phyloP scores from a whole-genome alignment of 37 sponge, comb jelly and placozoan species.

The Lycopodina hypogea region DNA sequence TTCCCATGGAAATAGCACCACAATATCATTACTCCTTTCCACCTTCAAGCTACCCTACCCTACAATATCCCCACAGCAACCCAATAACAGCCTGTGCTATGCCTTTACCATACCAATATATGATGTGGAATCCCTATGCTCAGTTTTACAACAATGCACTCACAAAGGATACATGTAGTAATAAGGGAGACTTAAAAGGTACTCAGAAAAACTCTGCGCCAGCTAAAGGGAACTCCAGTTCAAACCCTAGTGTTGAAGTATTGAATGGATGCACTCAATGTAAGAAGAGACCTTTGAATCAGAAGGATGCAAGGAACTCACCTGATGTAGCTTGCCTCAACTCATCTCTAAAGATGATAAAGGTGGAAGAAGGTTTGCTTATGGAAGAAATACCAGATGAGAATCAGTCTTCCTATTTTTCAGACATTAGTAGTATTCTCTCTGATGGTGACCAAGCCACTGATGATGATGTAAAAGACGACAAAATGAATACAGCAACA shows the following conservation, averaged over 20 bases:
- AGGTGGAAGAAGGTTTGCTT: neutral
- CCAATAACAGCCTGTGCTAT: neutral
- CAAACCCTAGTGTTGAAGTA: neutral
- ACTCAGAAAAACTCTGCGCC: neutral
- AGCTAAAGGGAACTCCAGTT: neutral
- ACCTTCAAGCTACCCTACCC: neutral
- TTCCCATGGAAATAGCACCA: slow-evolving; percentile 1
- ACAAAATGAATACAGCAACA: too few species aligned
- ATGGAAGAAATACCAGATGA: neutral
- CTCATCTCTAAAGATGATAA: slow-evolving; percentile 2
- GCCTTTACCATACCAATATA: slow-evolving; percentile 4
- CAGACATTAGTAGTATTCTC: neutral
- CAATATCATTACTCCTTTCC: neutral
- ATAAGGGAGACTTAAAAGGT: neutral
- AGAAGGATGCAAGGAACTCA: neutral
- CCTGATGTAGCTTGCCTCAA: neutral
- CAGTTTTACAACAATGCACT: neutral
- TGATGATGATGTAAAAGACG: too few species aligned
- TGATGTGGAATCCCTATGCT: neutral
- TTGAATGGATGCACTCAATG: too few species aligned
- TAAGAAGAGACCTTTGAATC: neutral
- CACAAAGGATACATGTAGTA: neutral
- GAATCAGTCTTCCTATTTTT: neutral
- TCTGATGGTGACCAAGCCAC: neutral
- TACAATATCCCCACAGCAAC: neutral